Evolutionary conservation across 2,888 invertebrate genomes (phyloP), one percentile per base, ranked within the genome.

Genomic region (Venusia cambrica): DNA sequence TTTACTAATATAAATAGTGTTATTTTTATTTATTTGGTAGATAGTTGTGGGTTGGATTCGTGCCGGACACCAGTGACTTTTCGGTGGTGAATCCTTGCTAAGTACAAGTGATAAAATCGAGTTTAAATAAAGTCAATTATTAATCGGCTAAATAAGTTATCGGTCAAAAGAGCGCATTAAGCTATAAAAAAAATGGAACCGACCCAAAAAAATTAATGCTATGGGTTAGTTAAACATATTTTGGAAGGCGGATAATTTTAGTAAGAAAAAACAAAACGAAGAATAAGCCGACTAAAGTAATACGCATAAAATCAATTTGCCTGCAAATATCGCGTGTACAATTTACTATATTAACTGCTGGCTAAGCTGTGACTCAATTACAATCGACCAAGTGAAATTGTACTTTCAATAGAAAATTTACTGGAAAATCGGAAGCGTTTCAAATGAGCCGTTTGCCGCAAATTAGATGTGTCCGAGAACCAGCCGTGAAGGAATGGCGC

Each of bases 371-470:
- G 20, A 15, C 31, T 11, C 42, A 50, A 48, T 45, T 32, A 63
- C 38, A 35, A 29, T 27, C 33, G 24, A 45, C 64, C 50, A 58
- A 66, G 73, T 65, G 72, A 75, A 73, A 76, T 66, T 65, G 54
- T 55, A 73, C 73, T 73, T 73, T 73, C 72, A 43, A 47, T 73
- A 58, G 72, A 73, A 69, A 73, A 70, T 60, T 51, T 60, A 54
- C 52, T 61, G 65, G 70, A 69, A 72, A 73, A 76, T 73, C 59
- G 67, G 69, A 67, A 69, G 63, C 66, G 51, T 57, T 61, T 54
- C 63, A 54, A 60, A 57, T 48, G 38, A 45, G 15, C 35, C 49
- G 51, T 48, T 54, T 40, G 38, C 34, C 46, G 45, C 51, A 63
- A 68, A 64, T 46, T 64, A 62, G 56, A 57, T 56, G 52, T 57